Evolutionary conservation across 2,888 invertebrate genomes (phyloP).

Genomic region (Neuroscelio doddi): DNA sequence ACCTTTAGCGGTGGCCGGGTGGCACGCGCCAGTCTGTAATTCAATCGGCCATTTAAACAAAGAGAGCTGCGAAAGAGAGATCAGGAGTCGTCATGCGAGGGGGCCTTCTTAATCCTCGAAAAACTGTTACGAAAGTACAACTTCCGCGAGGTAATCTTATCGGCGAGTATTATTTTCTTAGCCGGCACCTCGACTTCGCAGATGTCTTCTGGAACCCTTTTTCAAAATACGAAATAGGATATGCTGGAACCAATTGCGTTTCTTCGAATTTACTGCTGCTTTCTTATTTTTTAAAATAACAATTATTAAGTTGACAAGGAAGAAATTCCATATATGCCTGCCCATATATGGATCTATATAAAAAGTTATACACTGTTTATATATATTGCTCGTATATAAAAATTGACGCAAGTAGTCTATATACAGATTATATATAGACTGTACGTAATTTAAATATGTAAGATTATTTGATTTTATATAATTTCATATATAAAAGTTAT

Average conservation of each 20-base stretch:
- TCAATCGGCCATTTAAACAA: constrained; percentile 67
- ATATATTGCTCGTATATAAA: too few species aligned
- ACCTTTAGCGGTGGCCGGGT: constrained; percentile 54
- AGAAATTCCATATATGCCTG: too few species aligned
- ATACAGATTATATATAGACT: too few species aligned
- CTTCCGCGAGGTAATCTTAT: constrained; percentile 47
- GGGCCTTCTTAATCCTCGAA: constrained; percentile 41
- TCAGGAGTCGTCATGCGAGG: constrained; percentile 14
- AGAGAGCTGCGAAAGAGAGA: constrained; percentile 14
- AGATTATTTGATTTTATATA: too few species aligned
- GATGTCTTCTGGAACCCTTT: constrained; percentile 44
- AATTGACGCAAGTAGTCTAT: too few species aligned
- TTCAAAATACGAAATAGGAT: constrained; percentile 44
- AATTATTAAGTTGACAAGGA: too few species aligned
- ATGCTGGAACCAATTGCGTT: constrained; percentile 12
- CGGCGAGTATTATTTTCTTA: constrained; percentile 39
- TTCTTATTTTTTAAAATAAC: too few species aligned
- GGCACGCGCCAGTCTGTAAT: constrained; percentile 70
- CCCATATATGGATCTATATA: too few species aligned
- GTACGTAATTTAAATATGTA: too few species aligned
- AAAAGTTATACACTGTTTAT: too few species aligned
- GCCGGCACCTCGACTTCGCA: constrained; percentile 26
- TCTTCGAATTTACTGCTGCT: too few species aligned
- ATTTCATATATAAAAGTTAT: too few species aligned
- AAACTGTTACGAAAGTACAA: constrained; percentile 45